Base-by-base conservation (phyloP, 2,113 vertebrate species). In the Thermophis baileyi region DNA sequence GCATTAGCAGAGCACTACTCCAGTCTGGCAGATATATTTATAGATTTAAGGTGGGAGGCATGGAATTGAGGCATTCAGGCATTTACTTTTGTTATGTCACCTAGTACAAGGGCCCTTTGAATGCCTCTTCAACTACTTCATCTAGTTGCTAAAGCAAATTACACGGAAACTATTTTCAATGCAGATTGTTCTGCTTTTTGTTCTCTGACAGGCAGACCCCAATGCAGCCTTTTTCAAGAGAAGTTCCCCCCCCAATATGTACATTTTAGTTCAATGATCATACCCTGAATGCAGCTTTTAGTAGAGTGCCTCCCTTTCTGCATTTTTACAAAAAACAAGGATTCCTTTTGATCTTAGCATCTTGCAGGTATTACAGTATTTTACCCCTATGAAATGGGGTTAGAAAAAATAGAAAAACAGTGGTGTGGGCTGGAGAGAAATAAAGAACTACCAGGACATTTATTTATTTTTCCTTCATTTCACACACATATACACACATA, bases 401-500 rank as follows among this genome's bases (percentile, higher is more conserved):
- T 44, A 40, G 18, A 81, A 40, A 55, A 40, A 55, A 11, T 25
- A 40, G 9, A 89, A 40, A 11, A 49, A 50, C 54, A 25, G 87
- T 18, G n/a, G 12, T 40, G 5, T 18, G 14, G 69, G n/a, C 24
- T 3, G 2, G 69, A 35, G 69, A 81, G n/a, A 40, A 60, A 94
- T 94, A 1, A 81, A 63, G 91, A 94, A 1, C 87, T 12, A 89
- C 51, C 11, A 14, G 2, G 16, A 16, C 35, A 50, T 20, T 90
- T 93, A 95, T 96, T 96, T 89, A 89, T 40, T 95, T 96, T 46
- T 93, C 94, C 93, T 94, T 90, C 16, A 25, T 22, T 93, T 93
- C 47, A n/a, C 91, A 85, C 92, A 30, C 27, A 69, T 2, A 63
- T 4, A 20, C 2, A 74, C 16, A 74, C 11, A 12, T 2, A 30